These are phyloP conservation scores for Petrolisthes manimaculis DNA, from an alignment of 2,888 invertebrate species.

Conservation along the genomic window DNA sequence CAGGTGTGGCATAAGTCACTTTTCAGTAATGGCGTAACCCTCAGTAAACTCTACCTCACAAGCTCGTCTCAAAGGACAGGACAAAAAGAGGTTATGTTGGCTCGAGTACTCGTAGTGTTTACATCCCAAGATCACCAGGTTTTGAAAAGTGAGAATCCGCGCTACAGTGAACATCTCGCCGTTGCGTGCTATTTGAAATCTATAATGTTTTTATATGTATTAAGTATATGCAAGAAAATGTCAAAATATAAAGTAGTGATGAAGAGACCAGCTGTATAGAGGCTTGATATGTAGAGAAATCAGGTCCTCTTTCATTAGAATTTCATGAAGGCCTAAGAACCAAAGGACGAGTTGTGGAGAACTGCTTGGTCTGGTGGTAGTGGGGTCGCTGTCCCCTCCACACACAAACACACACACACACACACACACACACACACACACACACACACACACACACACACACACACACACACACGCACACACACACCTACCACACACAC, in stretches of 20 bases:
- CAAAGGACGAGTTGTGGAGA: too few relatives aligned
- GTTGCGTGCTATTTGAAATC: not conserved
- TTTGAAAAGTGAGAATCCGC: not conserved
- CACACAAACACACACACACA: constrained; percentile 27
- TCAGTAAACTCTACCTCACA: too few relatives aligned
- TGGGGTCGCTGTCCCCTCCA: constrained; percentile 15
- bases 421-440: constrained; percentile 31
- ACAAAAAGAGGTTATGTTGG: not conserved
- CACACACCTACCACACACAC: constrained; percentile 13
- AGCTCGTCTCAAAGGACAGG: too few relatives aligned
- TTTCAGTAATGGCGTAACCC: constrained; percentile 20
- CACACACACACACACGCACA: constrained; percentile 36
- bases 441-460: constrained; percentile 36
- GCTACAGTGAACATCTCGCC: not conserved
- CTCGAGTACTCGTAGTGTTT: not conserved
- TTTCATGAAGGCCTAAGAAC: too few relatives aligned
- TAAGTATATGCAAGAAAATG: too few relatives aligned
- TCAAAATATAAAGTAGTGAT: too few relatives aligned
- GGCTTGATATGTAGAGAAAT: too few relatives aligned
- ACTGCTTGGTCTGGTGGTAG: not conserved
- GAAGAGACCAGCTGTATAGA: too few relatives aligned
- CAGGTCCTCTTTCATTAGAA: too few relatives aligned
- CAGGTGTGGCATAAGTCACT: constrained; percentile 59
- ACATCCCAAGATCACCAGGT: not conserved
- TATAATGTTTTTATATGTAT: not conserved